A percentile compares a stretch with the other conserved stretches of the same genome.
Evolutionary conservation across 2,888 invertebrate genomes (phyloP).

Genomic region (Cheilosia scutellata): DNA sequence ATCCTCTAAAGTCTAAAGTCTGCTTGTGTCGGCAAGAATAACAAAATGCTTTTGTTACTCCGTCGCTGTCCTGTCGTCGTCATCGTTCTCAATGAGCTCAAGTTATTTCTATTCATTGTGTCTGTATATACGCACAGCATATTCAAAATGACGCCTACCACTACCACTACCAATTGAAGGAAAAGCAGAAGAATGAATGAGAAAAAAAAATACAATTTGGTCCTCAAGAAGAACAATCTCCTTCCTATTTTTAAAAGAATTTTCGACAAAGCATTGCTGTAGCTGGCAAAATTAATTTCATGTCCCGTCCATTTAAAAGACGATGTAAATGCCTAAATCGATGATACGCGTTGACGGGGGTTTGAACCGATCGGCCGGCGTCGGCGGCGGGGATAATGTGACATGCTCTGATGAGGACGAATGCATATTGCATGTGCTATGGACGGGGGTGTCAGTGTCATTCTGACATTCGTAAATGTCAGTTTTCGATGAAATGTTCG

Average conservation of each 20-base stretch:
- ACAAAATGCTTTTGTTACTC: slow-evolving; percentile 28
- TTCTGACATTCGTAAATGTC: slow-evolving; percentile 62
- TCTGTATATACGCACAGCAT: slow-evolving; percentile 1
- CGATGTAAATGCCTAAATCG: slow-evolving; percentile 61
- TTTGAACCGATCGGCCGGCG: slow-evolving; percentile 5
- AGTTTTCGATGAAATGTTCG: slow-evolving; percentile 43
- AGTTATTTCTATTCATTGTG: slow-evolving; percentile 67
- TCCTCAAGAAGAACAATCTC: slow-evolving; percentile 50
- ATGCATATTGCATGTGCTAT: background rate
- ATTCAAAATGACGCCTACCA: slow-evolving; percentile 52
- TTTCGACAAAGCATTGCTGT: slow-evolving; percentile 42
- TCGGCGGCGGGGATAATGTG: too few species aligned
- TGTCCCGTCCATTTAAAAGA: slow-evolving; percentile 53
- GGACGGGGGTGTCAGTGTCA: background rate
- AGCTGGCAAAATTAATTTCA: slow-evolving; percentile 53
- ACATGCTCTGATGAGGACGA: background rate
- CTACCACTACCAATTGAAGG: slow-evolving; percentile 1
- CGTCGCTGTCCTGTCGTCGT: slow-evolving; percentile 14
- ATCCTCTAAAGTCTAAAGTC: background rate
- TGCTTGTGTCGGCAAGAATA: slow-evolving; percentile 27
- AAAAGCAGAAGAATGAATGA: background rate
- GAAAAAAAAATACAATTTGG: slow-evolving; percentile 19
- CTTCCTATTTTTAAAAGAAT: slow-evolving; percentile 56
- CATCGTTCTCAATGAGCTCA: slow-evolving; percentile 60
- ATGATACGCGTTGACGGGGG: slow-evolving; percentile 14